Base-by-base conservation (phyloP, 2,888 invertebrate genomes). In the Nemotelus pantherinus region DNA sequence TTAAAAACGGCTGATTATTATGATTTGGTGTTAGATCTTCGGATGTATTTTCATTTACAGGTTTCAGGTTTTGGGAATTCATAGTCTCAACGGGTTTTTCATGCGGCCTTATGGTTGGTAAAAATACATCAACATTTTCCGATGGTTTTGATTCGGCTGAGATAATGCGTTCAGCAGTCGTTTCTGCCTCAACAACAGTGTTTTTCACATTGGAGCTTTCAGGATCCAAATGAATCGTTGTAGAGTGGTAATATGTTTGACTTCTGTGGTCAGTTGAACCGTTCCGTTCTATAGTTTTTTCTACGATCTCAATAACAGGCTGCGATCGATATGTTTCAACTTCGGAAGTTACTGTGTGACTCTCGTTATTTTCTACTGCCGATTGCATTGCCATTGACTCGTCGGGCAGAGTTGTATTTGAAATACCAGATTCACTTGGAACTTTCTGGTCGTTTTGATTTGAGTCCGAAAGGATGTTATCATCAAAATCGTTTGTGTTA, bases 281-380 rank as follows among this genome's bases (percentile, higher is more conserved):
- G n/a, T 55, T 70, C 2, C 47, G 39, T n/a, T 50, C 53, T 3
- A 70, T n/a, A 4, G 47, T 89, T 81, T 90, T 91, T 81, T 92
- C 91, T 0, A 93, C 89, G 50, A 92, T 87, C 76, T 89, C 83
- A 7, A 82, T 81, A 2, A 83, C 81, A 10, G 79, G 80, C 10
- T 81, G 80, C 0, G 82, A 82, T 6, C 80, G 81, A 25, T 83
- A 70, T 7, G 70, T 55, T n/a, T 70, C 70, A 3, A 70, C 70
- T n/a, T 55, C 2, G 3, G 70, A 55, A 4, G 53, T 70, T 43
- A 5, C 3, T 2, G 44, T 5, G 9, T 55, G 50, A 6, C 6
- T 64, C 1, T 9, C 9, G 2, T 3, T 4, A n/a, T n/a, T 58
- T 9, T 58, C 58, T 58, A n/a, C 1, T 9, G 7, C 58, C 7